Base-by-base conservation (phyloP, 1,140 invertebrate species). In the Diabrotica undecimpunctata region DNA sequence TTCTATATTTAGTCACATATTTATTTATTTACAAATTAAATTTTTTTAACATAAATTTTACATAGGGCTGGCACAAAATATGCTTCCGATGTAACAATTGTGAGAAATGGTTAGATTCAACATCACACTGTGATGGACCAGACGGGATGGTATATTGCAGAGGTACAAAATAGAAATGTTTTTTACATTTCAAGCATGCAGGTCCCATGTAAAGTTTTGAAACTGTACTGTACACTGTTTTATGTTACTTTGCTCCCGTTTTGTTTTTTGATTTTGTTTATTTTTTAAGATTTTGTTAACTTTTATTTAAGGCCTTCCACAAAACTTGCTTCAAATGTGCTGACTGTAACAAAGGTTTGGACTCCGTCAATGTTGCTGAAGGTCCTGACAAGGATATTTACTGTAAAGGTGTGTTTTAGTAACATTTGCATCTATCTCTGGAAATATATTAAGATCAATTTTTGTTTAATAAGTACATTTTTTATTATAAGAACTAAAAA, bases 321-420 rank as follows among this genome's bases (percentile, higher is more conserved):
- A 95, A 86, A 84, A 90, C 92, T 83, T 97, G 94, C 84, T 97
- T 95, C 88, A 95, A 95, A 83, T 96, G 95, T 85, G 92, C 85
- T 75, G 87, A 88, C 73, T 99, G 97, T 84, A 86, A 86, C 77
- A 98, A 98, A 85, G 86, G 94, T 81, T 87, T 99, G 81, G 97
- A 99, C 83, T 98, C 96, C 65, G 91, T 94, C 71, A 95, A 92
- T 81, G 92, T 92, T 83, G 95, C 94, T 80, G 95, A 98, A 82
- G 93, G 90, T 75, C 92, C 96, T 72, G 95, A 98, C 79, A 94
- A 93, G 81, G 91, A 97, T 79, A 94, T 99, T 82, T 99, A 96
- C 84, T 99, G 97, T 85, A 95, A 94, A 93, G 92, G 94, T 95
- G 85, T 80, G 85, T 75, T 46, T 46, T 38, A 35, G 35, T 46